Evolutionary conservation across 1,140 invertebrate species (phyloP).

Genomic region (Rhagoletis zephyria): DNA sequence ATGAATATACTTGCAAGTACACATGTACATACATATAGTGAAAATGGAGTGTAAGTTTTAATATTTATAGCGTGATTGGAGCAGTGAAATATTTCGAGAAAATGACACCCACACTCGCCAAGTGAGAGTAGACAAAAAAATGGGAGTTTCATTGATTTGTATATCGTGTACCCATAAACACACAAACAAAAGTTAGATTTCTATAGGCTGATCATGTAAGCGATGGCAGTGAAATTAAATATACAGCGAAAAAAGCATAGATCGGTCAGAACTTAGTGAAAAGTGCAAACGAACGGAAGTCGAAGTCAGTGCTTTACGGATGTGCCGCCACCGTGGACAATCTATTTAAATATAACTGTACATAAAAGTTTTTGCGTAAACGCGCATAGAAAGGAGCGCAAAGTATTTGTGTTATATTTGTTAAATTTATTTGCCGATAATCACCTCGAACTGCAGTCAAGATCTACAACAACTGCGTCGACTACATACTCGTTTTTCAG

Average conservation of each 20-base stretch:
- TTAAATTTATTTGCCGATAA: neutral
- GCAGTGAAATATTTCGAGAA: neutral
- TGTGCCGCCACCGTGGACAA: neutral
- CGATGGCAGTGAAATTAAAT: neutral
- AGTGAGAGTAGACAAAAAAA: neutral
- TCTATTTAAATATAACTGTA: neutral
- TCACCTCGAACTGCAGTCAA: neutral
- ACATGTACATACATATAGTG: no score
- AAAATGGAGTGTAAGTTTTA: no score
- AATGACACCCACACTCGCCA: neutral
- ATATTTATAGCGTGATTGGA: no score
- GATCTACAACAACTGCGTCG: no score
- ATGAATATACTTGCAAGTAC: no score
- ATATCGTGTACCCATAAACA: neutral
- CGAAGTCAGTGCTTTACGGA: neutral
- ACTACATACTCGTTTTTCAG: no score
- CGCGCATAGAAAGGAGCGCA: no score
- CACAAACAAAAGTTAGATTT: neutral
- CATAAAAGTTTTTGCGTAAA: no score
- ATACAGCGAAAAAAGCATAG: neutral
- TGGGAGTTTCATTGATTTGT: neutral
- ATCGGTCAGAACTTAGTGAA: neutral
- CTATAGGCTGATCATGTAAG: neutral
- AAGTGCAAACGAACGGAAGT: neutral
- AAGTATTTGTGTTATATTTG: no score